These are phyloP conservation scores for Drosophila lutescens DNA, from an alignment of 2,888 invertebrate species.

Conservation along the genomic window DNA sequence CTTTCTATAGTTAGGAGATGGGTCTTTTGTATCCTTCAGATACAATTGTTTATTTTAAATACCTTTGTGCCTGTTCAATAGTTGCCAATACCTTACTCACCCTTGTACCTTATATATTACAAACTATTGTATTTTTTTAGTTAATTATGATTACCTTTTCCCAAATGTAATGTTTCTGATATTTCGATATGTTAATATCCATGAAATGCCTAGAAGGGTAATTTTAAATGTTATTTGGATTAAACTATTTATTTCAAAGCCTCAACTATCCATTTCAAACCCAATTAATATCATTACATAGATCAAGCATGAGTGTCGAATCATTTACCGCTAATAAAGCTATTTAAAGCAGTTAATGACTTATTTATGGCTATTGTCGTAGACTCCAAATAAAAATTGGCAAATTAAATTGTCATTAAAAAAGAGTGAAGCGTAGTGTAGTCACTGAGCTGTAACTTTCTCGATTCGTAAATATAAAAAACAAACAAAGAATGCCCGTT, in stretches of 20 bases:
- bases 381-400: conserved; percentile 50
- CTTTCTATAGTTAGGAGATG: neutral
- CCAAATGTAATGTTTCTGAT: neutral
- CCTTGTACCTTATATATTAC: neutral
- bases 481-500: conserved; percentile 3
- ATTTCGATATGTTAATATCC: neutral
- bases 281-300: conserved; percentile 30
- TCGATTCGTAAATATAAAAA: conserved; percentile 26
- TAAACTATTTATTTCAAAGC: neutral
- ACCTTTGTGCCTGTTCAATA: neutral
- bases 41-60: conserved; percentile 7
- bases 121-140: neutral
- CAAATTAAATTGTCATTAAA: conserved; percentile 74
- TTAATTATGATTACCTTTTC: neutral
- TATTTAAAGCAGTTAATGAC: conserved; percentile 73
- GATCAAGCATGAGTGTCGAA: conserved; percentile 33
- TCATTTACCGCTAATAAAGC: conserved; percentile 71
- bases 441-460: conserved; percentile 28
- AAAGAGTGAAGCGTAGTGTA: conserved; percentile 15
- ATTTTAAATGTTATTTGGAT: no score
- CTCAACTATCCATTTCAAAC: conserved; percentile 10
- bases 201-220: neutral
- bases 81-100: neutral
- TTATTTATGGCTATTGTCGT: conserved; percentile 63
- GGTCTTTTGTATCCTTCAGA: conserved; percentile 4